Evolutionary conservation across 2,113 vertebrate genomes (phyloP).

Genomic region (Oreochromis niloticus): DNA sequence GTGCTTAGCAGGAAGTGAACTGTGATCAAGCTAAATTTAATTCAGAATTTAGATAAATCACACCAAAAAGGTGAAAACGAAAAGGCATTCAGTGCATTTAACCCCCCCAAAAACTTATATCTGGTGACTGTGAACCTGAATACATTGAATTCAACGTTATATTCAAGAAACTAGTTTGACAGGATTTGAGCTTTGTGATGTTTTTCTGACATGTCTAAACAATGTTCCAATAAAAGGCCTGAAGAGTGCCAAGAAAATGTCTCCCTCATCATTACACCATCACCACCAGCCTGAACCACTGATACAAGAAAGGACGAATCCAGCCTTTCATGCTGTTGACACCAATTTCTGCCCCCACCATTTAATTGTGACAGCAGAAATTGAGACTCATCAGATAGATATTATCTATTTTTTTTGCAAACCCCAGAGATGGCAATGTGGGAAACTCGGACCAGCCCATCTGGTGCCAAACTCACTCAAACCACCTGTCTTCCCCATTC

Average conservation of each 20-base stretch:
- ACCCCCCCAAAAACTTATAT: background rate
- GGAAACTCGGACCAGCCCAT: background rate
- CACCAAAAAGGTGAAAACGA: background rate
- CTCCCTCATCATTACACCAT: fast-evolving
- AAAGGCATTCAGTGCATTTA: background rate
- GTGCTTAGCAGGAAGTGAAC: background rate
- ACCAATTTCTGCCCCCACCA: background rate
- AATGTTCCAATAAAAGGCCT: background rate
- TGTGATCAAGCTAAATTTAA: background rate
- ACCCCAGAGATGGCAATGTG: background rate
- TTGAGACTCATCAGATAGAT: fast-evolving
- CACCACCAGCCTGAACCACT: background rate
- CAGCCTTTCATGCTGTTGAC: background rate
- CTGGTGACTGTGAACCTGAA: background rate
- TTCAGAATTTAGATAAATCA: background rate
- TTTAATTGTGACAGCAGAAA: background rate
- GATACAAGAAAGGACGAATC: fast-evolving
- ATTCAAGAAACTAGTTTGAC: too few species aligned
- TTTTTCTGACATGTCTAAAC: background rate
- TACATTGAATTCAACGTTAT: background rate
- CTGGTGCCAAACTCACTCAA: background rate
- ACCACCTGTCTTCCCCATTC: background rate
- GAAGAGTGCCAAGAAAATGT: background rate
- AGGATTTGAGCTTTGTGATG: background rate
- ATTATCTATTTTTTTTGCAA: background rate